Conservation (phyloP, 1,140 invertebrate species). For the Choristoneura fumiferana region DNA sequence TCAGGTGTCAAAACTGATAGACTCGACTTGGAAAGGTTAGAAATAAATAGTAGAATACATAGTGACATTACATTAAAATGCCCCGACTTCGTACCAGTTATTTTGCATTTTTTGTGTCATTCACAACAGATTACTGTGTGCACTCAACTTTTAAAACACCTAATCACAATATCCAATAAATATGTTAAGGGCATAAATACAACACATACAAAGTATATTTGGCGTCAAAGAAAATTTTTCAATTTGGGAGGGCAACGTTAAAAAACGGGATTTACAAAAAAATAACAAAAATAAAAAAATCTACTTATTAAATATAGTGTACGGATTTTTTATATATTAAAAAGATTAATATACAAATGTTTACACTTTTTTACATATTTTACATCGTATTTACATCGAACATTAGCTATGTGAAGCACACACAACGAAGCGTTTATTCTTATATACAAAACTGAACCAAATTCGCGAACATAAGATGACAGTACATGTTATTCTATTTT, state of each 20-base stretch:
- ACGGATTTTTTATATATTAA: slow-evolving; percentile 33
- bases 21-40: no score
- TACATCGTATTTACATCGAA: slow-evolving; percentile 51
- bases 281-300: slow-evolving; percentile 53
- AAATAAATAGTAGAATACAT: no score
- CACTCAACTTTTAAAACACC: not conserved
- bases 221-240: slow-evolving; percentile 47
- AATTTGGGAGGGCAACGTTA: slow-evolving; percentile 42
- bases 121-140: slow-evolving; percentile 21
- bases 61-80: no score
- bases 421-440: slow-evolving; percentile 44
- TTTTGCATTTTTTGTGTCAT: no score
- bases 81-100: no score
- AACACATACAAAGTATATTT: slow-evolving; percentile 35
- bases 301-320: slow-evolving; percentile 41
- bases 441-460: slow-evolving; percentile 36
- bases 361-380: slow-evolving; percentile 52
- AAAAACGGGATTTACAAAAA: slow-evolving; percentile 24
- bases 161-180: slow-evolving; percentile 6
- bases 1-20: no score
- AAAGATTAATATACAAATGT: slow-evolving; percentile 40
- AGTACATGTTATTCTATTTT: not conserved
- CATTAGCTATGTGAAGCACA: slow-evolving; percentile 35
- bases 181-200: slow-evolving; percentile 19
- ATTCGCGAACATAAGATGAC: slow-evolving; percentile 24